phyloP scores from a whole-genome alignment of 2,113 vertebrate genomes.

The Prolemur simus region DNA sequence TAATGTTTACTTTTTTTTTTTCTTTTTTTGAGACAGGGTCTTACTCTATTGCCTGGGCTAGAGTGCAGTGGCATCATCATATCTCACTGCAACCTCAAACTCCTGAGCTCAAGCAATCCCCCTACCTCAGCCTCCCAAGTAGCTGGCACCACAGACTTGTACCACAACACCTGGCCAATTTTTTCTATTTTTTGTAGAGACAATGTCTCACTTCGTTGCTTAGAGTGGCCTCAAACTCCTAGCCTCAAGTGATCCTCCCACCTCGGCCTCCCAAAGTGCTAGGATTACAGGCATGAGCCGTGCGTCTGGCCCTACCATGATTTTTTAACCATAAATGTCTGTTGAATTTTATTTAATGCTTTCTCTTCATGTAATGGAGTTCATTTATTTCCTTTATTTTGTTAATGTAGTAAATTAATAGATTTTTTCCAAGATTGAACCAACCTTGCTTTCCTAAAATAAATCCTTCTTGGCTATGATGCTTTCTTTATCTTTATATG shows the following conservation, averaged over 20 bases:
- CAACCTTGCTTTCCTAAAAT: constrained; percentile 53
- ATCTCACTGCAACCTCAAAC: too few relatives aligned
- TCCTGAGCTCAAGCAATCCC: too few relatives aligned
- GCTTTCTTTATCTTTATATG: not conserved
- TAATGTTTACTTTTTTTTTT: not conserved
- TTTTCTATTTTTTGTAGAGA: not conserved
- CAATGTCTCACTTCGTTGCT: not conserved
- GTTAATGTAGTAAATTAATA: not conserved
- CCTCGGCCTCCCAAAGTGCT: too few relatives aligned
- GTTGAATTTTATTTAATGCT: not conserved
- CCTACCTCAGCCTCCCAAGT: too few relatives aligned
- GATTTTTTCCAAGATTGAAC: constrained; percentile 12
- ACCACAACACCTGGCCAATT: too few relatives aligned
- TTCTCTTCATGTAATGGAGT: not conserved
- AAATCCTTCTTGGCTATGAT: not conserved
- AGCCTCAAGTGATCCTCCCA: not conserved
- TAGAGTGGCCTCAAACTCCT: not conserved
- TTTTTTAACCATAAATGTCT: not conserved
- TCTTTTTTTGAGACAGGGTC: too few relatives aligned
- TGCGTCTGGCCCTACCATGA: not conserved
- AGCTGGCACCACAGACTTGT: too few relatives aligned
- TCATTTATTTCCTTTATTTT: constrained; percentile 2
- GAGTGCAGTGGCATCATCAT: too few relatives aligned
- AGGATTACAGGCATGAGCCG: too few relatives aligned
- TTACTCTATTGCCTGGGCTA: too few relatives aligned